Base-by-base conservation (phyloP, 35 echinoderm and acorn worm genomes). In the Apostichopus parvimensis region DNA sequence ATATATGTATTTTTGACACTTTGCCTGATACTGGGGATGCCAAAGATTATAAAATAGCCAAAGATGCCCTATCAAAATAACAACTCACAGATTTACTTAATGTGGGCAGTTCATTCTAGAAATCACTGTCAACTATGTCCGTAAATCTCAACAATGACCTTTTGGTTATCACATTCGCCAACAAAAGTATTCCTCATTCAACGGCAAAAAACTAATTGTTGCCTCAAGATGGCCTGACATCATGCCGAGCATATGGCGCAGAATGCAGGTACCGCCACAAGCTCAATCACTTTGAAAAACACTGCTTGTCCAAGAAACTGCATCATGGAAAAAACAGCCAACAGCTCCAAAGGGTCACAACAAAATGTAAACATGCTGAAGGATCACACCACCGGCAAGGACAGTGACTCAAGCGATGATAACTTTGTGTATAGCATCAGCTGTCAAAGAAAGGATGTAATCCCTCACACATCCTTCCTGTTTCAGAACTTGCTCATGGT, bases 1-100 rank as follows among this genome's bases (percentile, higher is more conserved):
- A 15, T 79, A 90, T 79, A 91, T 90, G 18, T 91, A 94, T 9
- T 97, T 25, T 92, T 61, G 78, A 87, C 0, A 94, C 90, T 61
- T 65, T 90, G 26, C 9, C 83, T 26, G 75, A 93, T 11, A 92
- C 60, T 1, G 95, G 89, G 15, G 86, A 92, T 6, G 92, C 8
- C n/a, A 60, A 93, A 53, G 77, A 92, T 8, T 90, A 1, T 77
- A 18, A 92, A 56, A 60, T 52, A n/a, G 93, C 93, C 55, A 92
- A 77, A 24, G 83, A 92, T 18, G 76, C 73, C 56, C 57, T 94
- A 11, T 92, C 90, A 56, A 88, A 77, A 17, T 79, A 94, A 55
- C 77, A 86, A 12, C 87, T 97, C 6, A 60, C 76, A 23, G n/a
- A 94, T 9, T 71, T 97, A 61, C 91, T 97, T 6, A 8, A 85